phyloP scores from a whole-genome alignment of 1,140 invertebrate genomes.

The Gryllus bimaculatus region DNA sequence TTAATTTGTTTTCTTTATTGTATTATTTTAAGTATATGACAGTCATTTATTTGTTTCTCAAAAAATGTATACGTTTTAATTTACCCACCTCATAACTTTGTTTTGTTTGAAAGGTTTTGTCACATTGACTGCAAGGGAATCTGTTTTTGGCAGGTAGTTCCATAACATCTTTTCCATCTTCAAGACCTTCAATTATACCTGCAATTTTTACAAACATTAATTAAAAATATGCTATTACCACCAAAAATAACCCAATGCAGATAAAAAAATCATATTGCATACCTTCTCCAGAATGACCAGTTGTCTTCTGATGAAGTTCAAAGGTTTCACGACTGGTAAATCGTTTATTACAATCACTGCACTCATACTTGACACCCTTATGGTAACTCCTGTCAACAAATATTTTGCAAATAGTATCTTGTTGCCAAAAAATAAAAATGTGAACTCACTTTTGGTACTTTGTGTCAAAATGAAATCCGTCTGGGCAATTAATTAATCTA shows the following conservation, averaged over 20 bases:
- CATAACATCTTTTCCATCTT: conserved; percentile 20
- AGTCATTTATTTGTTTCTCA: too few species aligned
- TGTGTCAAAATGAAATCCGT: too few species aligned
- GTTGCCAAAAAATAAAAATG: background rate
- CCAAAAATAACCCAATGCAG: background rate
- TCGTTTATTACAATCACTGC: conserved; percentile 37
- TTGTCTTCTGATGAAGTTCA: conserved; percentile 41
- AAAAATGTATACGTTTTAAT: too few species aligned
- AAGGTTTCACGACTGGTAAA: conserved; percentile 40
- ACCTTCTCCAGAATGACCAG: conserved; percentile 38
- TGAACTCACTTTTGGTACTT: too few species aligned
- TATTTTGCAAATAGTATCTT: conserved; percentile 9
- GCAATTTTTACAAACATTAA: background rate
- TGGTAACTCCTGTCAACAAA: conserved; percentile 32
- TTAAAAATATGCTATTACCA: background rate
- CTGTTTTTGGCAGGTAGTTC: conserved; percentile 11
- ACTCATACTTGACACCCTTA: conserved; percentile 42
- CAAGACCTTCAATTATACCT: conserved; percentile 23
- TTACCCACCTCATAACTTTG: conserved; percentile 39
- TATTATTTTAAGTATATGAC: too few species aligned
- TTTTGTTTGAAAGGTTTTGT: conserved; percentile 44
- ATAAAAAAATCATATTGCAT: conserved; percentile 20
- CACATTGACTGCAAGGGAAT: conserved; percentile 42
- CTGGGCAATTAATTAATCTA: too few species aligned
- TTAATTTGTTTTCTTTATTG: too few species aligned